Conservation (phyloP, 1,140 invertebrate genomes). For the Ganaspis sp. region DNA sequence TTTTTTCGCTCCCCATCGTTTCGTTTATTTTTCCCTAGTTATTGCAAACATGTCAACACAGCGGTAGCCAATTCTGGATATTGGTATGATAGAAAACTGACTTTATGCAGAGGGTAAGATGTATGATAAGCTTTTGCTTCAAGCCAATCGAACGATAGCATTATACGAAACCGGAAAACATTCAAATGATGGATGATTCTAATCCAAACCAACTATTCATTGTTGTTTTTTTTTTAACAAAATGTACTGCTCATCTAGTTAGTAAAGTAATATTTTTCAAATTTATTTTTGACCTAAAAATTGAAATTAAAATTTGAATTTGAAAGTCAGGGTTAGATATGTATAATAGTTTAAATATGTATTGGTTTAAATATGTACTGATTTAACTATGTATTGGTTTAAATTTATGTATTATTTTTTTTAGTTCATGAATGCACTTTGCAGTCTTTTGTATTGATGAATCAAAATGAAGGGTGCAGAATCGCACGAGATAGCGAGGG, state of each 20-base stretch:
- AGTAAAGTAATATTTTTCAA: neutral
- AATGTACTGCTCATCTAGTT: neutral
- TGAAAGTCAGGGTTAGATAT: no score
- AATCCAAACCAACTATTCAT: slow-evolving; percentile 43
- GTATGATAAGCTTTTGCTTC: slow-evolving; percentile 56
- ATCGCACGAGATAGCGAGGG: neutral
- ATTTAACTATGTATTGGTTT: no score
- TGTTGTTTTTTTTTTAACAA: neutral
- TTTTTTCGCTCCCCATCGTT: slow-evolving; percentile 12
- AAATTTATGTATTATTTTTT: no score
- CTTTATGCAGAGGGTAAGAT: slow-evolving; percentile 35
- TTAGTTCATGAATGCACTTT: no score
- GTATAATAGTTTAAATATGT: no score
- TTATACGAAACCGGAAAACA: slow-evolving; percentile 67
- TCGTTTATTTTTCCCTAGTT: slow-evolving; percentile 34
- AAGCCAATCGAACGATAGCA: slow-evolving; percentile 45
- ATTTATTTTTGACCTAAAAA: neutral
- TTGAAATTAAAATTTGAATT: slow-evolving; percentile 10
- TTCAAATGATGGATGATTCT: slow-evolving; percentile 67
- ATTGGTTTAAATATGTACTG: no score
- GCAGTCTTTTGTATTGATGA: slow-evolving; percentile 51
- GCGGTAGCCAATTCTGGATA: slow-evolving; percentile 10
- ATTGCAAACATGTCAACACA: slow-evolving; percentile 40
- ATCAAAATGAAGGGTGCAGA: slow-evolving; percentile 44
- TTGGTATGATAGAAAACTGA: slow-evolving; percentile 21